phyloP scores from a whole-genome alignment of 2,888 invertebrate species.

The Gasteruption jaculator region DNA sequence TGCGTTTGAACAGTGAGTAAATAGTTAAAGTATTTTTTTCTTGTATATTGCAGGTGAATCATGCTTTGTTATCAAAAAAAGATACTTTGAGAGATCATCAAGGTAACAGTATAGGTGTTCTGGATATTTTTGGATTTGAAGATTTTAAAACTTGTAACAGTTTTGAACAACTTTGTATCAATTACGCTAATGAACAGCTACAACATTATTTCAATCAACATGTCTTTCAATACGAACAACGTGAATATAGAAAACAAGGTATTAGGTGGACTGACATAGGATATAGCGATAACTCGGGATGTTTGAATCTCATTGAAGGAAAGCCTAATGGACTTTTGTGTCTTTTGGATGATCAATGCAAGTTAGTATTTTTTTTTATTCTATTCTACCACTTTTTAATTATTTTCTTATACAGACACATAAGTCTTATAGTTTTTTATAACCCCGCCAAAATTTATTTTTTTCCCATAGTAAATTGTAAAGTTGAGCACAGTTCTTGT shows the following conservation, averaged over 20 bases:
- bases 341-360: slow-evolving; percentile 94
- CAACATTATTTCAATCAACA: slow-evolving; percentile 98
- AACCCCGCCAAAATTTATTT: background rate
- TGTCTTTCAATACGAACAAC: slow-evolving; percentile 96
- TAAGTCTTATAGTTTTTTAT: slow-evolving; percentile 9
- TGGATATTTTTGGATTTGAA: slow-evolving; percentile 96
- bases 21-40: background rate
- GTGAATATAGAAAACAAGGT: slow-evolving; percentile 90
- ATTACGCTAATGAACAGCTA: slow-evolving; percentile 95
- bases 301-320: slow-evolving; percentile 87
- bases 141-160: slow-evolving; percentile 88
- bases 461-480: slow-evolving; percentile 1
- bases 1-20: background rate
- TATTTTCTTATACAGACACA: slow-evolving; percentile 10
- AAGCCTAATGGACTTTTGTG: slow-evolving; percentile 86
- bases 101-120: slow-evolving; percentile 91
- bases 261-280: slow-evolving; percentile 95
- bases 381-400: slow-evolving; percentile 2
- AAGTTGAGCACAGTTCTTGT: too few species aligned
- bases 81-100: slow-evolving; percentile 81
- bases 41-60: slow-evolving; percentile 62
- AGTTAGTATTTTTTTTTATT: slow-evolving; percentile 61
- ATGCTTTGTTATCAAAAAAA: slow-evolving; percentile 87
- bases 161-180: slow-evolving; percentile 96
- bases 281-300: slow-evolving; percentile 93